Base-by-base conservation (phyloP, 2,888 invertebrate species). In the Lasioglossum morio region DNA sequence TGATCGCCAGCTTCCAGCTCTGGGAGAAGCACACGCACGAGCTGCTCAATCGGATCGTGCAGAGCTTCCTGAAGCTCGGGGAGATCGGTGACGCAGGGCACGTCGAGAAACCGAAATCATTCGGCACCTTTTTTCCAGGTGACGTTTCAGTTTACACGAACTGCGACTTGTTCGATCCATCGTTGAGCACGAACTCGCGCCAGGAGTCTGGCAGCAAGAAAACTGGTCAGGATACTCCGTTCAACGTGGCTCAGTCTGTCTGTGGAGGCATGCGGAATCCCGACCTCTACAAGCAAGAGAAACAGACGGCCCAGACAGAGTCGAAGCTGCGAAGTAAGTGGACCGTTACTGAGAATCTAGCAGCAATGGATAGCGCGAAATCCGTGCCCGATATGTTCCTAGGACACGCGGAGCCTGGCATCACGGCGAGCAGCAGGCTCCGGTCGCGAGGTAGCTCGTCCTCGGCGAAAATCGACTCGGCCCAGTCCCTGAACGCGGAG, bases 321-420 rank as follows among this genome's bases (percentile, higher is more conserved):
- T 92, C 92, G 3, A 94, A 94, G 78, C 81, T 92, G 2, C 89
- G 93, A 40, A 94, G 94, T 77, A 94, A 94, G 82, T 94, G 94
- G 94, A 94, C 94, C 0, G 92, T 94, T 46, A 92, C 93, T 0
- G 94, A 94, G 77, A 94, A 92, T 77, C 72, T 89, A 34, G 87
- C 88, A 8, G 78, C 87, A 43, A 81, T 87, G 43, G 91, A 92
- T 53, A 84, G 80, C 69, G 46, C 84, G 1, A 91, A 90, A 70
- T 88, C 88, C 30, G 83, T 88, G 46, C 81, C 89, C 23, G 90
- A 91, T 40, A 80, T 87, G n/a, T 86, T 90, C 43, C 12, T 72
- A 30, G 83, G 82, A 23, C 88, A 90, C 19, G 82, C 77, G 8
- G 92, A 93, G 8, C 40, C 79, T 0, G 86, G 81, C 1, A 69